phyloP scores from a whole-genome alignment of 2,888 invertebrate genomes.

The Hedychridium roseum region DNA sequence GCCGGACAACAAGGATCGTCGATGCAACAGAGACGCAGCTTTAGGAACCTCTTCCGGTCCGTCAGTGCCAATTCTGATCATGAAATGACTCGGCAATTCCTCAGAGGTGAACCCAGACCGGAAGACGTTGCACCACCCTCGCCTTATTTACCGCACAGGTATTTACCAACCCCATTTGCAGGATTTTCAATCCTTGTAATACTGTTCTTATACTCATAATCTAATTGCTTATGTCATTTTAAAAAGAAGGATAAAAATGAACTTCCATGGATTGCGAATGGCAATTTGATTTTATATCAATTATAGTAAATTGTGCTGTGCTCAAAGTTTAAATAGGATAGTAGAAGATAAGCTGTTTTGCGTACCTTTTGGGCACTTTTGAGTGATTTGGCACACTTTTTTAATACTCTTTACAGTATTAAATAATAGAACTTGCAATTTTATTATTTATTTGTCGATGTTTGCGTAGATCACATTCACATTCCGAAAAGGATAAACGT shows the following conservation, averaged over 20 bases:
- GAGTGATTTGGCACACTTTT: too few relatives aligned
- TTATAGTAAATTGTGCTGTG: too few relatives aligned
- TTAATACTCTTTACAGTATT: too few relatives aligned
- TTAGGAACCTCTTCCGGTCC: constrained; percentile 71
- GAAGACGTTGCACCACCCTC: constrained; percentile 73
- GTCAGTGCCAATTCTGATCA: constrained; percentile 72
- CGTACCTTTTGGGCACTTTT: too few relatives aligned
- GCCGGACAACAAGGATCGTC: constrained; percentile 8
- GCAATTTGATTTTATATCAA: too few relatives aligned
- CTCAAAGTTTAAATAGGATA: too few relatives aligned
- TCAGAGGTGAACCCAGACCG: constrained; percentile 75
- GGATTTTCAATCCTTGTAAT: not conserved
- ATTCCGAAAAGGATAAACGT: constrained; percentile 52
- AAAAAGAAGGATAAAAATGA: too few relatives aligned
- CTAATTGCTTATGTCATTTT: too few relatives aligned
- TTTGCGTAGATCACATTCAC: constrained; percentile 55
- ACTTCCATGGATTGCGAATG: too few relatives aligned
- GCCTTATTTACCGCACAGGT: constrained; percentile 55
- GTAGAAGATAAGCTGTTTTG: too few relatives aligned
- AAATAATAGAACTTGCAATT: too few relatives aligned
- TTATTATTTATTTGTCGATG: too few relatives aligned
- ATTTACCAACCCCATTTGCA: not conserved
- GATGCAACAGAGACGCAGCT: constrained; percentile 62
- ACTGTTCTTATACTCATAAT: constrained; percentile 1
- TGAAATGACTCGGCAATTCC: constrained; percentile 72